Conservation (phyloP, 2,797 vertebrate genomes). For the Lates japonicus region DNA sequence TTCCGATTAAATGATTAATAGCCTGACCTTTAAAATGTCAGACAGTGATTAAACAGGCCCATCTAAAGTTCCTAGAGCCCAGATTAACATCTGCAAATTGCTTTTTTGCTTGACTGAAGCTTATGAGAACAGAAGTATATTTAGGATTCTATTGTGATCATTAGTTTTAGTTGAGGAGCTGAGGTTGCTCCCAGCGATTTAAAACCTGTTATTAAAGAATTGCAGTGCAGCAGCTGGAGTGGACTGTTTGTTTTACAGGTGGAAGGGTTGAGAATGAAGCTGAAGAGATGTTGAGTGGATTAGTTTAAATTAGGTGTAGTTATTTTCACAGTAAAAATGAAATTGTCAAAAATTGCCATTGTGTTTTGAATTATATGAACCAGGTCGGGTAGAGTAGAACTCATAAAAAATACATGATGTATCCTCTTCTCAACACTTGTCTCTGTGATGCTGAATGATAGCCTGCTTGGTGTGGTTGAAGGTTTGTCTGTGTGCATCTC, state of each 20-base stretch:
- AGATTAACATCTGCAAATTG: background rate
- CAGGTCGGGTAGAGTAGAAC: slow-evolving; percentile 11
- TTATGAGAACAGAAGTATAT: background rate
- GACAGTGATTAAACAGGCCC: background rate
- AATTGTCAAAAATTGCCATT: slow-evolving; percentile 28
- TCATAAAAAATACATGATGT: slow-evolving; percentile 64
- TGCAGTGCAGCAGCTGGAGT: background rate
- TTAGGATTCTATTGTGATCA: background rate
- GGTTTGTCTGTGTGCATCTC: slow-evolving; percentile 1
- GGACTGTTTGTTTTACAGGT: background rate
- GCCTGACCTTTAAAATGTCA: background rate
- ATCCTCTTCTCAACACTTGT: slow-evolving; percentile 25
- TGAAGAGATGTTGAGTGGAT: background rate
- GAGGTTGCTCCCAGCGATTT: background rate
- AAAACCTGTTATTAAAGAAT: background rate
- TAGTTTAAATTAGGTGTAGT: background rate
- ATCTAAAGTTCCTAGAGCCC: background rate
- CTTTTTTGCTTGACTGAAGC: background rate
- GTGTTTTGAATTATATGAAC: slow-evolving; percentile 34
- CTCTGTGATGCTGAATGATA: slow-evolving; percentile 46
- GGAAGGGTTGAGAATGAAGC: background rate
- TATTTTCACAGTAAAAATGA: slow-evolving; percentile 16
- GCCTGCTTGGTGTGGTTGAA: slow-evolving; percentile 28
- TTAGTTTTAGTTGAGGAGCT: background rate
- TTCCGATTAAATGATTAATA: background rate